phyloP scores from a whole-genome alignment of 2,113 vertebrate genomes.

The Patagioenas fasciata region DNA sequence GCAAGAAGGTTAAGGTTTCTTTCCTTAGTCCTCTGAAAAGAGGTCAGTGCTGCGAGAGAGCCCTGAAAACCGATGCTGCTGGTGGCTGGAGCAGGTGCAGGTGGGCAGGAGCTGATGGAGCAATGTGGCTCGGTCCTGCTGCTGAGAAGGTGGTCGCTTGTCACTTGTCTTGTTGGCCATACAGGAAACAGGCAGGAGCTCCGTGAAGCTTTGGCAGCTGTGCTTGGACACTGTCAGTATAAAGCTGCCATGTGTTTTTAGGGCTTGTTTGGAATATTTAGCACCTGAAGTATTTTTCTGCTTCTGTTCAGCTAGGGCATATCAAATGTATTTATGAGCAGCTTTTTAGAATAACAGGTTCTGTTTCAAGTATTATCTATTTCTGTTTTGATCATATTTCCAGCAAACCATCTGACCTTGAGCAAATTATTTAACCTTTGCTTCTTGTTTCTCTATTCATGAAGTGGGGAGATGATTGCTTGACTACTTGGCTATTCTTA shows the following conservation, averaged over 20 bases:
- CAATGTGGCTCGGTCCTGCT: accelerated
- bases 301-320: background rate
- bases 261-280: background rate
- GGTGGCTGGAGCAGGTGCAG: background rate
- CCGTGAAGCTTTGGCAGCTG: background rate
- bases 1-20: background rate
- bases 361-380: background rate
- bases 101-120: background rate
- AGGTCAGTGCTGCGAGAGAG: background rate
- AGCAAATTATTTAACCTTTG: conserved; percentile 19
- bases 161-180: background rate
- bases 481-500: conserved; percentile 40
- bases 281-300: background rate
- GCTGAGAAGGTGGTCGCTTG: background rate
- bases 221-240: background rate
- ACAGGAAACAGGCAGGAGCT: background rate
- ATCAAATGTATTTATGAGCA: background rate
- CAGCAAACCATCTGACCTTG: background rate
- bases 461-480: background rate
- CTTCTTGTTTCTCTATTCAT: background rate
- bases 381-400: background rate
- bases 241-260: background rate
- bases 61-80: background rate
- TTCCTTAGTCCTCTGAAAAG: background rate
- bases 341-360: background rate